Evolutionary conservation across 1,140 invertebrate genomes (phyloP), one percentile per base, ranked within the genome.

Genomic region (Elysia chlorotica): DNA sequence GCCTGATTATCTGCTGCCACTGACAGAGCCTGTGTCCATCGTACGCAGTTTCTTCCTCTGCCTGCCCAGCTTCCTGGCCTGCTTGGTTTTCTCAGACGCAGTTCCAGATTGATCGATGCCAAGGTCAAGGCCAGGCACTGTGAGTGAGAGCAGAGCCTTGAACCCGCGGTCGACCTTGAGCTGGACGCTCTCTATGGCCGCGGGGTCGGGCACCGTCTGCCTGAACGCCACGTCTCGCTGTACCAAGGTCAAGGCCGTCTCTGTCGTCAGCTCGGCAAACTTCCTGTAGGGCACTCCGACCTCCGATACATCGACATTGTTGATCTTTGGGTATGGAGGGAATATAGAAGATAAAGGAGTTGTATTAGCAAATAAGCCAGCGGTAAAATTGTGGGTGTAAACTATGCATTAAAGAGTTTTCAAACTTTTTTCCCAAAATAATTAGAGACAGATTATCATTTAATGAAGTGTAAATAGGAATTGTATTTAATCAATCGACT

Each of bases 61-160:
- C 33, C 63, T 71, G 30, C 69, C 63, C 33, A 71, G n/a, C 37
- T 71, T 71, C 37, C 33, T 71, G 30, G 61, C 31, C 28, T 48
- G 3, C 35, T 71, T 71, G 6, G 2, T 48, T 31, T 41, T 48
- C 38, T 71, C 57, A 2, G 69, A 25, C 14, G 37, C 25, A 10
- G 37, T 31, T 1, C n/a, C n/a, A n/a, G 3, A 25, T 28, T n/a
- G 35, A 31, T 38, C 6, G 28, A 71, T 63, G 2, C 6, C 48
- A 48, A 71, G 48, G 10, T 63, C 30, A 31, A 28, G 63, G n/a
- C 63, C 69, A 21, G 69, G 69, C 2, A 71, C 33, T n/a, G 5
- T 41, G 10, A 71, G 28, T 10, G 21, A 41, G 1, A 71, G 17
- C 2, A 19, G 4, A 41, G 69, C 69, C 36, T 62, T 63, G 37